Percentiles rank a stretch among this genome's conserved stretches.
Evolutionary conservation across 2,888 invertebrate species (phyloP).

Genomic region (Ypsolopha sequella): DNA sequence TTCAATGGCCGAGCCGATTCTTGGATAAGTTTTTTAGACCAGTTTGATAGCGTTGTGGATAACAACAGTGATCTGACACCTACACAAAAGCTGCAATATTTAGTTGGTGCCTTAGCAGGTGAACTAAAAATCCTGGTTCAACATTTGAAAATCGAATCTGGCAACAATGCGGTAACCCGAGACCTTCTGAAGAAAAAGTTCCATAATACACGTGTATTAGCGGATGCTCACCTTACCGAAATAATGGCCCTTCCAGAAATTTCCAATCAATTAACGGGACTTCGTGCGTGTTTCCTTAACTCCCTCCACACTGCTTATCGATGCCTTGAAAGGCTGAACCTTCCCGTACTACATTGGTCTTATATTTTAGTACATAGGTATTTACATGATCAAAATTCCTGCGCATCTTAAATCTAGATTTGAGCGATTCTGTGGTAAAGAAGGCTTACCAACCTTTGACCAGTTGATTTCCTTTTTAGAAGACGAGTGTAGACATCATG

Average conservation of each 20-base stretch:
- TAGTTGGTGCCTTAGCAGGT: slow-evolving; percentile 3
- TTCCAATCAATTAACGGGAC: neutral
- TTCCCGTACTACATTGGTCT: slow-evolving; percentile 1
- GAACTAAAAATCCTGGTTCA: slow-evolving; percentile 1
- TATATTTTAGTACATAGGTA: slow-evolving; percentile 1
- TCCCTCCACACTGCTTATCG: neutral
- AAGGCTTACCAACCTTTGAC: neutral
- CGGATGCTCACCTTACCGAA: slow-evolving; percentile 2
- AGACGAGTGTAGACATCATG: neutral
- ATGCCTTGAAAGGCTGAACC: neutral
- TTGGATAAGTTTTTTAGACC: slow-evolving; percentile 7
- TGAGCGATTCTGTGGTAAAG: neutral
- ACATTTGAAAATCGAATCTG: slow-evolving; percentile 1
- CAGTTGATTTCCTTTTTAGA: neutral
- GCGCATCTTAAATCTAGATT: neutral
- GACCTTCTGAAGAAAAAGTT: slow-evolving; percentile 4
- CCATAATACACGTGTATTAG: slow-evolving; percentile 4
- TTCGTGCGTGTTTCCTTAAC: neutral
- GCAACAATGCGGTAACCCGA: neutral
- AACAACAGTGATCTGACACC: slow-evolving; percentile 1
- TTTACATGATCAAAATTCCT: neutral
- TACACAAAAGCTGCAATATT: neutral
- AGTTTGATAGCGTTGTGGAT: slow-evolving; percentile 5
- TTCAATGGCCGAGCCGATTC: too few species aligned
- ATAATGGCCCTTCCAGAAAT: neutral